Evolutionary conservation across 2,797 vertebrate genomes (phyloP).

Genomic region (Ctenosaura bakeri): DNA sequence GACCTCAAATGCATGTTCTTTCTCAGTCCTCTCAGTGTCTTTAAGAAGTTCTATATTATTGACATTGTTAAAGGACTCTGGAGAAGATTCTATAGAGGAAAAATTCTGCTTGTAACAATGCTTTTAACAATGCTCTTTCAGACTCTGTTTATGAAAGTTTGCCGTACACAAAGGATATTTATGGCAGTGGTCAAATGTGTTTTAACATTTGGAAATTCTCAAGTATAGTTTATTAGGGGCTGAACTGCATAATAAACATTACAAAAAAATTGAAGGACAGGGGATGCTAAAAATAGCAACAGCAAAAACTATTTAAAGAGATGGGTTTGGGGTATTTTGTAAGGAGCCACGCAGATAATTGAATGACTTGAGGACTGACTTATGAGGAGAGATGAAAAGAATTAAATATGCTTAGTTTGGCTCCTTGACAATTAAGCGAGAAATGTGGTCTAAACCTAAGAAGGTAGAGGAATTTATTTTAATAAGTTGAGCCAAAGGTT

Average conservation of each 20-base stretch:
- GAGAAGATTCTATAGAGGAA: background rate
- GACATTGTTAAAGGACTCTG: background rate
- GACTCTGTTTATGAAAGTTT: conserved; percentile 49
- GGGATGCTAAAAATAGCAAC: conserved; percentile 69
- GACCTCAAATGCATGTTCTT: too few species aligned
- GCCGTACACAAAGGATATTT: conserved; percentile 53
- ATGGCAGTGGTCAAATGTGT: conserved; percentile 62
- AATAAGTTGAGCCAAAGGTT: background rate
- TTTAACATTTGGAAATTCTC: conserved; percentile 69
- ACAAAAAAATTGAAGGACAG: conserved; percentile 38
- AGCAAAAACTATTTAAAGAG: conserved; percentile 61
- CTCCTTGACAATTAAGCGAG: background rate
- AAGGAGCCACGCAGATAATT: conserved; percentile 46
- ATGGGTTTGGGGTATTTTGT: conserved; percentile 52
- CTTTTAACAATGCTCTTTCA: conserved; percentile 56
- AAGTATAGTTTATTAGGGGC: conserved; percentile 61
- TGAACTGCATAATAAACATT: conserved; percentile 58
- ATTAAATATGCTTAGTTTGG: background rate
- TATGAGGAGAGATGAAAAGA: conserved; percentile 48
- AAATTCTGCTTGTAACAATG: conserved; percentile 17
- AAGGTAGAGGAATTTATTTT: conserved; percentile 50
- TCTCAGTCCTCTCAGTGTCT: background rate
- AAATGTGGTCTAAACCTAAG: conserved; percentile 30
- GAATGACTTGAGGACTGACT: conserved; percentile 57
- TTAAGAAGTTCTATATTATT: too few species aligned